Evolutionary conservation across 2,888 invertebrate genomes (phyloP).

Genomic region (Cataglyphis albicans): DNA sequence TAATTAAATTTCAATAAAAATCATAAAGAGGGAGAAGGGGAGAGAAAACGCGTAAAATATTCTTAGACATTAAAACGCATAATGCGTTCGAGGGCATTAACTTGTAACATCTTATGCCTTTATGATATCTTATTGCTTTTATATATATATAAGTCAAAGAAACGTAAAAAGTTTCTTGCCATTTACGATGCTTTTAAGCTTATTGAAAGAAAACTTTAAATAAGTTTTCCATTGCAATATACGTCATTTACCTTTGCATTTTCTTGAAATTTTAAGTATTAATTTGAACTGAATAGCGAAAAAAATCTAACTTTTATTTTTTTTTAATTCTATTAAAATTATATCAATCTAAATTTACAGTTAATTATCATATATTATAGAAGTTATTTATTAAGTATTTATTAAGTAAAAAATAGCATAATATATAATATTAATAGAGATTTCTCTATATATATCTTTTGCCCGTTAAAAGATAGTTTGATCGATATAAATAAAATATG

Average conservation of each 20-base stretch:
- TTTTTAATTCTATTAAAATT: not conserved
- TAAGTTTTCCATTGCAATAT: conserved; percentile 63
- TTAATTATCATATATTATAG: not conserved
- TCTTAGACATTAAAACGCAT: conserved; percentile 30
- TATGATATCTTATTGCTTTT: conserved; percentile 59
- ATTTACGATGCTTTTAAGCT: conserved; percentile 72
- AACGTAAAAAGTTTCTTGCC: conserved; percentile 56
- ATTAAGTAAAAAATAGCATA: not conserved
- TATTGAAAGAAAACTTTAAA: conserved; percentile 72
- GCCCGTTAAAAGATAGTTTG: not conserved
- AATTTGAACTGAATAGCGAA: conserved; percentile 34
- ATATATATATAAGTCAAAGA: conserved; percentile 44
- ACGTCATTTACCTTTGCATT: conserved; percentile 58
- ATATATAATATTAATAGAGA: not conserved
- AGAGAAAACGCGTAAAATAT: not conserved
- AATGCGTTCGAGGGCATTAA: conserved; percentile 55
- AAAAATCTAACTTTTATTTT: conserved; percentile 15
- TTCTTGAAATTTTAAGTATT: conserved; percentile 58
- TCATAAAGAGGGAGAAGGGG: not conserved
- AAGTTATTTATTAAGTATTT: not conserved
- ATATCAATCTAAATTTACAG: not conserved
- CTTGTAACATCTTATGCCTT: conserved; percentile 36
- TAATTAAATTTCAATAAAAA: not conserved
- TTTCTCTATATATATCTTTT: not conserved
- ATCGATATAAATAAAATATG: conserved; percentile 27